A percentile compares a stretch with the other conserved stretches of the same genome.
Conservation (phyloP, 2,113 vertebrate genomes). For the Neotragus moschatus region DNA sequence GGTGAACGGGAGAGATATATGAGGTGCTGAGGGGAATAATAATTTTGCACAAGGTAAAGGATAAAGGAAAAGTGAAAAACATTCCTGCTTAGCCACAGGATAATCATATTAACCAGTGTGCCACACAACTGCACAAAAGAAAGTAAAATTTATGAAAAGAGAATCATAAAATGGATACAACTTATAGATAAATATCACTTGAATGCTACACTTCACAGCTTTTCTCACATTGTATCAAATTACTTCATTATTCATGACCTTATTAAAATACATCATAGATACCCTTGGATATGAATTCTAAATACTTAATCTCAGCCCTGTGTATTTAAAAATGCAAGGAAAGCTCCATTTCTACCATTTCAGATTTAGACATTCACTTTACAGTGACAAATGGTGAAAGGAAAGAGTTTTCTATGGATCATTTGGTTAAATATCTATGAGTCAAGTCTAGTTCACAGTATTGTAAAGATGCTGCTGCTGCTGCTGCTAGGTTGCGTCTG, state of each 20-base stretch:
- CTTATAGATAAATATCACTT: conserved; percentile 62
- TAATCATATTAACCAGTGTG: conserved; percentile 55
- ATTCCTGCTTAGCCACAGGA: conserved; percentile 44
- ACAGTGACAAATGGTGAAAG: conserved; percentile 46
- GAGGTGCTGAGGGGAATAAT: conserved; percentile 53
- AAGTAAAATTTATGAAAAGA: conserved; percentile 65
- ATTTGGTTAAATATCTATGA: conserved; percentile 33
- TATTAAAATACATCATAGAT: conserved; percentile 53
- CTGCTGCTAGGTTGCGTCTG: not conserved
- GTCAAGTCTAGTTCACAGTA: not conserved
- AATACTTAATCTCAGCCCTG: conserved; percentile 47
- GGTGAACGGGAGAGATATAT: conserved; percentile 46
- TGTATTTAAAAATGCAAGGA: conserved; percentile 51
- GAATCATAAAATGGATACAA: conserved; percentile 45
- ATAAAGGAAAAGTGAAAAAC: conserved; percentile 59
- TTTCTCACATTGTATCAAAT: conserved; percentile 57
- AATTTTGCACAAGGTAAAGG: conserved; percentile 61
- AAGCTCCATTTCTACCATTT: conserved; percentile 41
- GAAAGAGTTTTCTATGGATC: conserved; percentile 37
- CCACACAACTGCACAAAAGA: conserved; percentile 48
- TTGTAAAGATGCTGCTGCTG: not conserved
- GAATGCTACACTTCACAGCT: conserved; percentile 51
- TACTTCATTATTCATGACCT: conserved; percentile 69
- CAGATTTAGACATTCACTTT: conserved; percentile 47
- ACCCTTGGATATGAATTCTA: conserved; percentile 54